phyloP scores from a whole-genome alignment of 1,140 invertebrate genomes.

The Diachasma alloeum region DNA sequence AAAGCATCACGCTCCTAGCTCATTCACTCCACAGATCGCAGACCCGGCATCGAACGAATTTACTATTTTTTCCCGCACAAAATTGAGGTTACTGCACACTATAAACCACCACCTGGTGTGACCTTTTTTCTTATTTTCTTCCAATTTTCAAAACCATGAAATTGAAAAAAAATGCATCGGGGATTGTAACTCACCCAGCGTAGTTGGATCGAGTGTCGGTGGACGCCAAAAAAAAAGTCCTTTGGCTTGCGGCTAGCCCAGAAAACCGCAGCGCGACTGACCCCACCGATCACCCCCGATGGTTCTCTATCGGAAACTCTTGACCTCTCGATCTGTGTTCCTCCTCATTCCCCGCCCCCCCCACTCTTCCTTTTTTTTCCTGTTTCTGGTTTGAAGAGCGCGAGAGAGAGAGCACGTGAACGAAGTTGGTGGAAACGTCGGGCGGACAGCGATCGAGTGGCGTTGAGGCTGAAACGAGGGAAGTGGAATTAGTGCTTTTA shows the following conservation, averaged over 20 bases:
- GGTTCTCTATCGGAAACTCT: not conserved
- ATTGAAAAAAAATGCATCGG: not conserved
- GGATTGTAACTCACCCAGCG: not conserved
- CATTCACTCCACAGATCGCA: too few species aligned
- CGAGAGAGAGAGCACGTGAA: not conserved
- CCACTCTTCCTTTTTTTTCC: not conserved
- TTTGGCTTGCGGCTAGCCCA: not conserved
- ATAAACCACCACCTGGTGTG: not conserved
- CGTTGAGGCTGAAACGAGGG: not conserved
- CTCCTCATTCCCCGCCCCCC: not conserved
- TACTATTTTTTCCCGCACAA: too few species aligned
- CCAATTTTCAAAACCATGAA: not conserved
- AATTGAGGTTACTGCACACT: not conserved
- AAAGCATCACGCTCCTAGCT: too few species aligned
- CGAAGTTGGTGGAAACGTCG: not conserved
- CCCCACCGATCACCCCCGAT: not conserved
- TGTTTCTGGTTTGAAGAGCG: not conserved
- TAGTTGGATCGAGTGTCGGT: not conserved
- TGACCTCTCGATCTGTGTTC: slow-evolving; percentile 14
- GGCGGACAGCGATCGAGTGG: not conserved
- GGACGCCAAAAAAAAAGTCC: not conserved
- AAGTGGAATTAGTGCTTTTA: slow-evolving; percentile 4
- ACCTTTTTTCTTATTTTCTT: not conserved
- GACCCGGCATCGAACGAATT: too few species aligned
- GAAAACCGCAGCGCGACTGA: not conserved